Evolutionary conservation across 2,888 invertebrate species (phyloP).

Genomic region (Ormia ochracea): DNA sequence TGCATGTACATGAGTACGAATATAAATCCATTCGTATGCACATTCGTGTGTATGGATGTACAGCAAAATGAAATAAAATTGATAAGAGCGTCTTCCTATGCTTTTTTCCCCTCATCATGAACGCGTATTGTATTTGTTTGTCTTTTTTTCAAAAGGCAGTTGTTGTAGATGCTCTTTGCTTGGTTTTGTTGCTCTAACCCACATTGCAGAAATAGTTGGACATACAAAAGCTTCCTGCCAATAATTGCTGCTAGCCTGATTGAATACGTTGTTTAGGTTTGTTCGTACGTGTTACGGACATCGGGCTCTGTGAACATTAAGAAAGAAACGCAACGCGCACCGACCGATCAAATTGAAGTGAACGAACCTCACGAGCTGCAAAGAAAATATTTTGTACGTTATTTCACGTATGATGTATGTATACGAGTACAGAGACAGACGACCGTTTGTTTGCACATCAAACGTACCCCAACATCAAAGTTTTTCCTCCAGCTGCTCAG

Average conservation of each 20-base stretch:
- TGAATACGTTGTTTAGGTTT: slow-evolving; percentile 62
- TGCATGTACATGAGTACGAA: neutral
- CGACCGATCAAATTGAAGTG: slow-evolving; percentile 8
- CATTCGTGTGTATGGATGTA: neutral
- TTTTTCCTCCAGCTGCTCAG: neutral
- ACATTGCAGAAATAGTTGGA: slow-evolving; percentile 38
- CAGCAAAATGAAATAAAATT: too few relatives aligned
- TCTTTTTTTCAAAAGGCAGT: neutral
- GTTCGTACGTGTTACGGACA: slow-evolving; percentile 56
- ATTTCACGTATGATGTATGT: neutral
- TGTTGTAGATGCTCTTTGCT: slow-evolving; percentile 37
- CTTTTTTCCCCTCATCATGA: slow-evolving; percentile 4
- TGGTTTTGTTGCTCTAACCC: slow-evolving; percentile 34
- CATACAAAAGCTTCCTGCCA: neutral
- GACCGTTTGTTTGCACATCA: neutral
- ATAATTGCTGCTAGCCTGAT: slow-evolving; percentile 43
- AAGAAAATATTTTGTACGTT: neutral
- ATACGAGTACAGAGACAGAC: neutral
- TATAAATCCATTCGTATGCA: neutral
- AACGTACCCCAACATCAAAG: slow-evolving; percentile 26
- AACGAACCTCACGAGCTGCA: slow-evolving; percentile 19
- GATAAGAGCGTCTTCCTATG: too few relatives aligned
- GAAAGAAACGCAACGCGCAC: neutral
- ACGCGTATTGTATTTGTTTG: neutral
- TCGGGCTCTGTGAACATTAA: neutral